Conservation (phyloP, 2,113 vertebrate species). For the Egretta garzetta region DNA sequence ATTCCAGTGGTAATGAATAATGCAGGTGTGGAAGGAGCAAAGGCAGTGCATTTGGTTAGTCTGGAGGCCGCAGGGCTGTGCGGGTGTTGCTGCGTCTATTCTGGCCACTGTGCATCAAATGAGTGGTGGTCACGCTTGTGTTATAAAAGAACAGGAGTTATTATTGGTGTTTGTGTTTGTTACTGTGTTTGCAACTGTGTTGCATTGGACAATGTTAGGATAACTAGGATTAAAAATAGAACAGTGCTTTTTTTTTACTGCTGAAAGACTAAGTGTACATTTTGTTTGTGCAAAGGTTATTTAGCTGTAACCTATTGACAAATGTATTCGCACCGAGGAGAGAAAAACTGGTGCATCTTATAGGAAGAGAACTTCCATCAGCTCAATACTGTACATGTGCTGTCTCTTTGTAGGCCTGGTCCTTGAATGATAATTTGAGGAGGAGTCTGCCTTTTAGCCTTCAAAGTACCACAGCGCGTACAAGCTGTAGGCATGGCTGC, state of each 20-base stretch:
- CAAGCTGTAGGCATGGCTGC: not conserved
- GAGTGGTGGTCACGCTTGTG: not conserved
- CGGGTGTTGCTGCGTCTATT: not conserved
- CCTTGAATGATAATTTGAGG: not conserved
- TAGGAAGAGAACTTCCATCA: not conserved
- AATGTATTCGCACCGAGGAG: not conserved
- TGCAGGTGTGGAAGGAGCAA: not conserved
- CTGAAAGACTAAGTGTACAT: not conserved
- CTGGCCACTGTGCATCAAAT: not conserved
- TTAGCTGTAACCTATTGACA: not conserved
- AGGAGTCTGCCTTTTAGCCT: not conserved
- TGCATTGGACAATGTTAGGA: not conserved
- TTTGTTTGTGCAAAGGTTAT: not conserved
- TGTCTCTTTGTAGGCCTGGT: not conserved
- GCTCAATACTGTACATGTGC: not conserved
- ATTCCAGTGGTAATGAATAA: not conserved
- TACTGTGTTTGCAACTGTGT: not conserved
- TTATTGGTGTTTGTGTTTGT: not conserved
- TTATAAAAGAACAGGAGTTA: rapidly evolving
- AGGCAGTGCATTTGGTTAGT: not conserved
- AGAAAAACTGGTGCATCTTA: not conserved
- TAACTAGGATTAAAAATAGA: not conserved
- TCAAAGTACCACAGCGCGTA: not conserved
- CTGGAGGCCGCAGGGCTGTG: not conserved
- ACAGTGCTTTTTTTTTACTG: not conserved